Base-by-base conservation (phyloP, 2,888 invertebrate genomes). In the Gnatocerus cornutus region DNA sequence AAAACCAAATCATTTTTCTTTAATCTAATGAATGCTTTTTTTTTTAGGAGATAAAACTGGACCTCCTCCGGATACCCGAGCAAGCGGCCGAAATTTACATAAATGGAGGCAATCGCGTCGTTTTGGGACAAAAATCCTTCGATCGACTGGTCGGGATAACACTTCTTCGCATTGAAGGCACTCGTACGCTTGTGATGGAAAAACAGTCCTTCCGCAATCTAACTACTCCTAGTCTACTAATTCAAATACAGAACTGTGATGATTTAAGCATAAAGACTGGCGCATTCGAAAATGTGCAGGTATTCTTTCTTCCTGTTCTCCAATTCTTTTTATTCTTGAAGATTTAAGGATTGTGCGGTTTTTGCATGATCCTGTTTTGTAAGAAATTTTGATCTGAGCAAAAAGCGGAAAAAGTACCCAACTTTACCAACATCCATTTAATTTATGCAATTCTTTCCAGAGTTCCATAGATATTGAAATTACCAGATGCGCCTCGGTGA, bases 391-490 rank as follows among this genome's bases (percentile, higher is more conserved):
- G n/a, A n/a, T n/a, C n/a, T n/a, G n/a, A n/a, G n/a, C n/a, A n/a
- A n/a, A n/a, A n/a, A n/a, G n/a, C n/a, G n/a, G n/a, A n/a, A n/a
- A n/a, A n/a, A n/a, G n/a, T n/a, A n/a, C n/a, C 4, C 21, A 21
- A 21, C 21, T 21, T 21, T 21, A 21, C 21, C n/a, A n/a, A n/a
- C n/a, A n/a, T n/a, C n/a, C n/a, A n/a, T n/a, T n/a, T n/a, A n/a
- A n/a, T n/a, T n/a, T n/a, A n/a, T n/a, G n/a, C n/a, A n/a, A n/a
- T 58, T 66, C 62, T 48, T 65, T 80, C 52, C 74, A 84, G 89
- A 90, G 91, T 66, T 90, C 91, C 33, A 85, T 92, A 62, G 88
- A 89, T 63, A 89, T 89, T 33, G 87, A 87, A 70, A 89, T 92
- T 77, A 85, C 85, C 56, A 85, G 88, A 70, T 89, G 90, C 79